These are phyloP conservation scores for Drosophila mojavensis DNA, from an alignment of 1,140 invertebrate species.

Conservation along the genomic window DNA sequence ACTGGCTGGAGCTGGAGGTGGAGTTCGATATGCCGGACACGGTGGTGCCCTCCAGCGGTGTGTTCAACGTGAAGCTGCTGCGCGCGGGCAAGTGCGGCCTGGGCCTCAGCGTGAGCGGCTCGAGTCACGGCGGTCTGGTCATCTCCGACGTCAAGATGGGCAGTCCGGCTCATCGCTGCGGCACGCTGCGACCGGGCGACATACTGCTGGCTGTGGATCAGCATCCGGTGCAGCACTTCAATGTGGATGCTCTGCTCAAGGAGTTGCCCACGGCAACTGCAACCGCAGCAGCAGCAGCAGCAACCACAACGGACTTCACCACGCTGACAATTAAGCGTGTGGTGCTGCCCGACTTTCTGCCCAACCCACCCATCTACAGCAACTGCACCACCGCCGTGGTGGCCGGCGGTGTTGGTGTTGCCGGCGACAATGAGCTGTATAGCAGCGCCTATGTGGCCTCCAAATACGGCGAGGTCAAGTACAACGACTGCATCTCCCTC, in stretches of 20 bases:
- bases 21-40: conserved; percentile 97
- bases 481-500: conserved; percentile 74
- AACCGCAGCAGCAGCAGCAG: not conserved
- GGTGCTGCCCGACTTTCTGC: conserved; percentile 79
- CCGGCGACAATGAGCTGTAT: conserved; percentile 65
- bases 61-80: conserved; percentile 94
- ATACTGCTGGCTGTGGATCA: conserved; percentile 94
- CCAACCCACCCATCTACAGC: conserved; percentile 76
- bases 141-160: conserved; percentile 95
- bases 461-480: conserved; percentile 68
- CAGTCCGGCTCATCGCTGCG: conserved; percentile 95
- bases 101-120: conserved; percentile 93
- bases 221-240: conserved; percentile 89
- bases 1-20: conserved; percentile 88
- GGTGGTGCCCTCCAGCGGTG: conserved; percentile 94
- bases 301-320: conserved; percentile 60
- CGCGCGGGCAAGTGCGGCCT: conserved; percentile 90
- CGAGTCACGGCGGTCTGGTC: conserved; percentile 85
- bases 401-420: not conserved
- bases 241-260: conserved; percentile 80
- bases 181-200: conserved; percentile 94
- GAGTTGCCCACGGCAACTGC: conserved; percentile 45
- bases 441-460: conserved; percentile 71
- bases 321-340: conserved; percentile 82
- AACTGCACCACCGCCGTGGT: conserved; percentile 57